Conservation (phyloP, 2,797 vertebrate species). For the Etheostoma nigrum region DNA sequence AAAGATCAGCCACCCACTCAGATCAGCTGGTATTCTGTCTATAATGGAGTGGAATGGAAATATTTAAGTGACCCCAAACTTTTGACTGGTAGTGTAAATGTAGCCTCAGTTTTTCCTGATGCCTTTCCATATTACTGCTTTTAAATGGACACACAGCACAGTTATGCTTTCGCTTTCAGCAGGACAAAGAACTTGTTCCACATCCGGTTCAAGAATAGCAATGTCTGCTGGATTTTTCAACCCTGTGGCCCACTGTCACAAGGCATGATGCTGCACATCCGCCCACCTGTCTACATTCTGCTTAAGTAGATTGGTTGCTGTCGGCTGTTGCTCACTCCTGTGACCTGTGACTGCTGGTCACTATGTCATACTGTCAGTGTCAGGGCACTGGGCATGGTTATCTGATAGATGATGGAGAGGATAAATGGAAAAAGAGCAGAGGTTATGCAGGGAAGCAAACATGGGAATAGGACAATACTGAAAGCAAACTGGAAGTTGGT, state of each 20-base stretch:
- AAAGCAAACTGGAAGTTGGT: constrained; percentile 22
- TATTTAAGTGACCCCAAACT: no score
- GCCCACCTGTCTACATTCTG: constrained; percentile 24
- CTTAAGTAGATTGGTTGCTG: constrained; percentile 26
- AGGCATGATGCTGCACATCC: constrained; percentile 21
- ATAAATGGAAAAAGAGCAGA: constrained; percentile 18
- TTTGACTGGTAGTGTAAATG: background rate
- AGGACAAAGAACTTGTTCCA: background rate
- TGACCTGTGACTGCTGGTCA: constrained; percentile 14
- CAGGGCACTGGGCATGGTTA: constrained; percentile 11
- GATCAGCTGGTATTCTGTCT: no score
- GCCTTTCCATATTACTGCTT: background rate
- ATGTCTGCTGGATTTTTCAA: constrained; percentile 12
- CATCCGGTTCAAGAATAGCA: constrained; percentile 1
- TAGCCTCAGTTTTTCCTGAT: background rate
- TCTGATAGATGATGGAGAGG: constrained; percentile 29
- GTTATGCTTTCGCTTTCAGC: background rate
- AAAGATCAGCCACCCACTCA: no score
- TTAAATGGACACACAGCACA: constrained; percentile 18
- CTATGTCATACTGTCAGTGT: constrained; percentile 23
- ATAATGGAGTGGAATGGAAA: no score
- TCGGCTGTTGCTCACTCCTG: constrained; percentile 5
- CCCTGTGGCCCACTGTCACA: constrained; percentile 17
- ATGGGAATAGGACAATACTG: constrained; percentile 21
- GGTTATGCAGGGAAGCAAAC: constrained; percentile 8